Conservation (phyloP, 2,888 invertebrate species). For the Cloeon dipterum region DNA sequence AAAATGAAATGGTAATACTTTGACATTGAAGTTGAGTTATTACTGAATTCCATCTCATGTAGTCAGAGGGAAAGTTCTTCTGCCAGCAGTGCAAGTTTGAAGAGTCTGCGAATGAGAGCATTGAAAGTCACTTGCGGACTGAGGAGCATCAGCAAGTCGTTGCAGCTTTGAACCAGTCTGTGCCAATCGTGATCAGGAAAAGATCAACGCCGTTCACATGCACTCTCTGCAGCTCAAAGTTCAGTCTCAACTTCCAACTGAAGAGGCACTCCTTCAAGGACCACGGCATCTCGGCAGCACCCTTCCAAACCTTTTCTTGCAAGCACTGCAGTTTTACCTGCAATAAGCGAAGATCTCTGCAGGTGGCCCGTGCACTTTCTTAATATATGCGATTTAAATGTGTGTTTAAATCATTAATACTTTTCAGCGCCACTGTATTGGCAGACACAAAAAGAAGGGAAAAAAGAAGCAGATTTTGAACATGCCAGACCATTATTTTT, state of each 20-base stretch:
- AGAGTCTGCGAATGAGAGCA: slow-evolving; percentile 33
- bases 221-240: slow-evolving; percentile 36
- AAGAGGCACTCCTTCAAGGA: slow-evolving; percentile 34
- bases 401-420: background rate
- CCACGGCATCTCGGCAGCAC: slow-evolving; percentile 20
- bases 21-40: too few relatives aligned
- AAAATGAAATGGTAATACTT: slow-evolving; percentile 18
- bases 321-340: background rate
- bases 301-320: slow-evolving; percentile 25
- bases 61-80: slow-evolving; percentile 30
- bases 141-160: slow-evolving; percentile 47
- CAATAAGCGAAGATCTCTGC: background rate
- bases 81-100: slow-evolving; percentile 53
- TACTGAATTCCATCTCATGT: background rate
- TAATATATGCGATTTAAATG: background rate
- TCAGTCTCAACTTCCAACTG: slow-evolving; percentile 52
- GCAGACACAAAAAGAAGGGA: slow-evolving; percentile 27
- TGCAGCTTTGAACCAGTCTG: slow-evolving; percentile 51
- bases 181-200: slow-evolving; percentile 53
- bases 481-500: slow-evolving; percentile 26
- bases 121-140: slow-evolving; percentile 42
- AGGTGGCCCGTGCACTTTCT: background rate
- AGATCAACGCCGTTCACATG: slow-evolving; percentile 37
- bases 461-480: background rate
- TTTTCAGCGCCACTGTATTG: slow-evolving; percentile 39